Percentiles rank a stretch among this genome's conserved stretches.
phyloP scores from a whole-genome alignment of 2,797 vertebrate genomes.

The Channa striata region DNA sequence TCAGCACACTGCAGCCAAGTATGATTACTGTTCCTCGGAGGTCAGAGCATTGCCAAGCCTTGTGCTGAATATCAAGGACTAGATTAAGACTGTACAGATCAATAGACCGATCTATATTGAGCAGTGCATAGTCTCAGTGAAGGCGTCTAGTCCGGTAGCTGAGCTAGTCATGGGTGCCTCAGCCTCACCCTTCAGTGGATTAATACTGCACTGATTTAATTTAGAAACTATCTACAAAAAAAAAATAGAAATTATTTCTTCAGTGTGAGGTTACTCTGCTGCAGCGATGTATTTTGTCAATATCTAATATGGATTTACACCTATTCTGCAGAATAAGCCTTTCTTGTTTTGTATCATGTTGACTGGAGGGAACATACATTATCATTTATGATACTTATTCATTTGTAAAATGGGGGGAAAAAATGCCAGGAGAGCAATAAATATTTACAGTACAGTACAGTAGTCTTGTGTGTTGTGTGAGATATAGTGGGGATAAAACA shows the following conservation, averaged over 20 bases:
- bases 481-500: too few species aligned
- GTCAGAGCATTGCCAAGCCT: constrained; percentile 70
- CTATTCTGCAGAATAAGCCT: constrained; percentile 13
- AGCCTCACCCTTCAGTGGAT: constrained; percentile 68
- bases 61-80: constrained; percentile 82
- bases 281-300: constrained; percentile 29
- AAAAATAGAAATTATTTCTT: constrained; percentile 45
- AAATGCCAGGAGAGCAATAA: constrained; percentile 1
- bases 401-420: constrained; percentile 16
- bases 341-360: constrained; percentile 22
- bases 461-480: too few species aligned
- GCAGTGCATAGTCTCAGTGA: constrained; percentile 58
- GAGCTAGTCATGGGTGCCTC: constrained; percentile 54
- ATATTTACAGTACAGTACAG: not conserved
- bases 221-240: constrained; percentile 53
- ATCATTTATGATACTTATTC: constrained; percentile 33
- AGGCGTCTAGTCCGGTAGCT: constrained; percentile 62
- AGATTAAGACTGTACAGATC: constrained; percentile 80
- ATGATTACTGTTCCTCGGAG: constrained; percentile 75
- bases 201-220: constrained; percentile 76
- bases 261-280: constrained; percentile 20
- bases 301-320: constrained; percentile 28
- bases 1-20: constrained; percentile 70
- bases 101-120: constrained; percentile 75
- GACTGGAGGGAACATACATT: constrained; percentile 2